Conservation (phyloP, 1,140 invertebrate genomes). For the Trichonephila inaurata region DNA sequence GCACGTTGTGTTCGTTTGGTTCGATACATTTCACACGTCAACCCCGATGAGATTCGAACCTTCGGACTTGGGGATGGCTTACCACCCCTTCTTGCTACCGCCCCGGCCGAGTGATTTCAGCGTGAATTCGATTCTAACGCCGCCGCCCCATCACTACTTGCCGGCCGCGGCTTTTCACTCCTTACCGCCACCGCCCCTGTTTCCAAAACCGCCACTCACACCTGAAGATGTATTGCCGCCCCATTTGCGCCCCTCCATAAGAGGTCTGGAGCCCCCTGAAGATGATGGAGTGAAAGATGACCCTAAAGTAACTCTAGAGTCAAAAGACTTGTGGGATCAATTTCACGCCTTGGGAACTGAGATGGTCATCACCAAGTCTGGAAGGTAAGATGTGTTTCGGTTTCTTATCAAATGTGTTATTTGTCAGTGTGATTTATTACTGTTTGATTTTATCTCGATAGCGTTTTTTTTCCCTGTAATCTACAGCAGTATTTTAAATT, state of each 20-base stretch:
- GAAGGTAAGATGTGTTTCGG: slow-evolving; percentile 74
- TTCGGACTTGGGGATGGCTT: slow-evolving; percentile 70
- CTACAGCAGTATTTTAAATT: no score
- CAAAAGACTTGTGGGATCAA: slow-evolving; percentile 77
- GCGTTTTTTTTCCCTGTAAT: no score
- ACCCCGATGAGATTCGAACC: slow-evolving; percentile 77
- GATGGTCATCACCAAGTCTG: slow-evolving; percentile 78
- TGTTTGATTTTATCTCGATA: no score
- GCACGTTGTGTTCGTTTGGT: not conserved
- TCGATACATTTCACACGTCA: slow-evolving; percentile 4
- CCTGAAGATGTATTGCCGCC: slow-evolving; percentile 89
- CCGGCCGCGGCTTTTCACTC: slow-evolving; percentile 80
- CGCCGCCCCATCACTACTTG: slow-evolving; percentile 81
- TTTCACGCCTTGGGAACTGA: slow-evolving; percentile 77
- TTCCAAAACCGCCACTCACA: slow-evolving; percentile 79
- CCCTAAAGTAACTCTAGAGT: slow-evolving; percentile 80
- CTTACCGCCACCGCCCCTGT: slow-evolving; percentile 79
- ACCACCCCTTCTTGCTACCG: slow-evolving; percentile 83
- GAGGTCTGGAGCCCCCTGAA: slow-evolving; percentile 79
- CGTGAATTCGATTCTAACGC: slow-evolving; percentile 78
- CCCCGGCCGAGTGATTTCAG: slow-evolving; percentile 69
- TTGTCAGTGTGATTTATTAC: no score
- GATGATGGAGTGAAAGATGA: slow-evolving; percentile 80
- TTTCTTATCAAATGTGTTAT: no score
- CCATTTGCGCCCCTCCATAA: slow-evolving; percentile 84